Conservation (phyloP, 1,140 invertebrate genomes). For the Eufriesea mexicana region DNA sequence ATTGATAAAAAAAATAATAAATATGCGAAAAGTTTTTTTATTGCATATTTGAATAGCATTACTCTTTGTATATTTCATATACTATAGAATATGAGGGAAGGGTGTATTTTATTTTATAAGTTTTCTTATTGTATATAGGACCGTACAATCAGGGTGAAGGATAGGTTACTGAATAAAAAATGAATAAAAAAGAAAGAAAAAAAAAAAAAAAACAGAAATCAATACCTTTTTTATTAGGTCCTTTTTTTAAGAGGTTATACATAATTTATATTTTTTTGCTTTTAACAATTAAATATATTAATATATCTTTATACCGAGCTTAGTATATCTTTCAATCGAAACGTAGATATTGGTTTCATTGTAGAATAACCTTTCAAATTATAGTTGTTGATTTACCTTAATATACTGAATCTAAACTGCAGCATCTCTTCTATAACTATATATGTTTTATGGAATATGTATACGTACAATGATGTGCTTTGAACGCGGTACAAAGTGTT, state of each 20-base stretch:
- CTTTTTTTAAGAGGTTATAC: neutral
- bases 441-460: neutral
- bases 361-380: neutral
- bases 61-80: neutral
- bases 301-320: neutral
- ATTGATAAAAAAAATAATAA: conserved; percentile 1
- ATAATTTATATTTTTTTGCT: neutral
- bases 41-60: neutral
- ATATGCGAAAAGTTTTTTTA: neutral
- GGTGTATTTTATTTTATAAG: conserved; percentile 10
- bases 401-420: neutral
- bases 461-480: neutral
- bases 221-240: neutral
- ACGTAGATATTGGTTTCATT: neutral
- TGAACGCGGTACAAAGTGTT: neutral
- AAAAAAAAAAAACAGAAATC: neutral
- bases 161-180: neutral
- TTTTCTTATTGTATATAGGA: neutral
- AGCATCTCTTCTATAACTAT: neutral
- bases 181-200: too few species aligned
- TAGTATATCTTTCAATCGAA: neutral
- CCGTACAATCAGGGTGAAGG: neutral
- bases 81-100: neutral
- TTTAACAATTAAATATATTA: neutral
- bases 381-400: neutral